Evolutionary conservation across 2,888 invertebrate species (phyloP), one percentile per base, ranked within the genome.

Genomic region (Cabera pusaria): DNA sequence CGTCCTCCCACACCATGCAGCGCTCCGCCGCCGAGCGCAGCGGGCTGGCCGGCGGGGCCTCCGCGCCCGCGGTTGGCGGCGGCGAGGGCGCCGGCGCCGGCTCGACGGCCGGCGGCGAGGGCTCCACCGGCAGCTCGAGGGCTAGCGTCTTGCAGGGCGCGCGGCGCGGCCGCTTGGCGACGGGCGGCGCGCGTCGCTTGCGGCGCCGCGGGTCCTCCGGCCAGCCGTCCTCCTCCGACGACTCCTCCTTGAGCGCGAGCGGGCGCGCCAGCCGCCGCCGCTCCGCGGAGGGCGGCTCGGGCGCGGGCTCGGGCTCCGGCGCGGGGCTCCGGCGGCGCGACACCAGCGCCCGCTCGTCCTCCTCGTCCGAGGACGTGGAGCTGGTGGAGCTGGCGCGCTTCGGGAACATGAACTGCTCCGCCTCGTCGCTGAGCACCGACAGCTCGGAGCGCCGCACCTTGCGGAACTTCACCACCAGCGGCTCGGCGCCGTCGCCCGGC

Each of bases 351-450:
- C 53, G 49, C 8, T 90, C 59, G 5, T 67, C 65, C 48, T 91
- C 91, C 44, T 91, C 92, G 0, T 92, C 92, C 2, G 90, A 90
- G 0, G 89, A 88, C 5, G 89, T 88, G 9, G 90, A 90, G 37
- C 84, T 87, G 0, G 80, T 72, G 0, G 89, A 86, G 38, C 92
- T 92, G 7, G 93, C 92, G 20, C 92, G 90, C 53, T 91, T 93
- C 0, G 95, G 94, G 65, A 96, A 96, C 92, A 96, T 93, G 66
- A 96, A 96, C 56, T 94, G 96, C 59, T 96, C 96, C 0, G 96
- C 96, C 71, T 96, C 96, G 56, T 95, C 95, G 61, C 95, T 96
- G 26, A 96, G 75, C 28, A 93, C 91, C 0, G 93, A 92, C 28
- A 96, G 65, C 71, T 96, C 95, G 0, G 95, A 93, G 28, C 92